Evolutionary conservation across 2,888 invertebrate species (phyloP).

Genomic region (Pardosa pseudoannulata): DNA sequence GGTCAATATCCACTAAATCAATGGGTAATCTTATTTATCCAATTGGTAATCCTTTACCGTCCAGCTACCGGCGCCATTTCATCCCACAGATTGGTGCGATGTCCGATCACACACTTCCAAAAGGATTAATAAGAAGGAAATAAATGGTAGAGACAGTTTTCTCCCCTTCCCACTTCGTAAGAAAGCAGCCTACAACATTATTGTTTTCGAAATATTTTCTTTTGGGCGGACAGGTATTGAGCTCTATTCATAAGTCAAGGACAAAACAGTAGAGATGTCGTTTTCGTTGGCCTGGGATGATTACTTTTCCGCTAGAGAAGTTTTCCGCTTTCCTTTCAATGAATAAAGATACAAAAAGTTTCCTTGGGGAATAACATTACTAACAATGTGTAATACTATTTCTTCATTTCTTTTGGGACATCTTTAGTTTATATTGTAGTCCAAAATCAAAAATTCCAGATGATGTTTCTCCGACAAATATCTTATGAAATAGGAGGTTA

Average conservation of each 20-base stretch:
- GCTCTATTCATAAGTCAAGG: background rate
- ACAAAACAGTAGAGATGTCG: background rate
- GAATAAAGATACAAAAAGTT: no score
- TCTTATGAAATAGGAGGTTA: no score
- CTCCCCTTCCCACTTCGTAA: background rate
- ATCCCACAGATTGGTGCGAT: background rate
- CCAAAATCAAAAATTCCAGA: no score
- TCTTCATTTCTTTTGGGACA: no score
- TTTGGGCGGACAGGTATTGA: background rate
- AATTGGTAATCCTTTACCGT: background rate
- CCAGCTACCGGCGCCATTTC: background rate
- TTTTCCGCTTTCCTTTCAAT: no score
- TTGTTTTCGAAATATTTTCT: background rate
- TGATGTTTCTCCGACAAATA: no score
- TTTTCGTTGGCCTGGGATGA: background rate
- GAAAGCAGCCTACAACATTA: conserved; percentile 5
- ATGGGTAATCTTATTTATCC: background rate
- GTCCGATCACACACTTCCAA: background rate
- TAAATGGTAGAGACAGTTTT: background rate
- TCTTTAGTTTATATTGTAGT: no score
- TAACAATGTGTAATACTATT: no score
- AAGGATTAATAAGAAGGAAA: background rate
- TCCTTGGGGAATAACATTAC: no score
- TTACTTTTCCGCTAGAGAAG: background rate
- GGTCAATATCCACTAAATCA: background rate